phyloP scores from a whole-genome alignment of 30 jellyfish, hydroid and myxozoan species.

The Morbakka virulenta region DNA sequence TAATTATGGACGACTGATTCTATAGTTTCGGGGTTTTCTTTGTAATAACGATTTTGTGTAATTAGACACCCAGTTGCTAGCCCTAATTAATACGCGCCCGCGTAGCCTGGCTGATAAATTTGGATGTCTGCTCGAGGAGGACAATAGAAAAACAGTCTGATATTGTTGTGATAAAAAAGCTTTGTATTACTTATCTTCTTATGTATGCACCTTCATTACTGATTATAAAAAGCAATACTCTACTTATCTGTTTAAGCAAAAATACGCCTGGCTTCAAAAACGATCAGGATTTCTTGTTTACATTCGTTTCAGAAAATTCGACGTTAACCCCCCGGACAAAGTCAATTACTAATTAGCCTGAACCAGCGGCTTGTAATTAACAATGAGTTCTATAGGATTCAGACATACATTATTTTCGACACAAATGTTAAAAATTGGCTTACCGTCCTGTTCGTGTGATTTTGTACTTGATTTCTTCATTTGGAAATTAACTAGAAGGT shows the following conservation, averaged over 20 bases:
- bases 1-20: not conserved
- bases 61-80: conserved; percentile 85
- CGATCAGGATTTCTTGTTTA: too few species aligned
- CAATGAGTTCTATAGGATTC: conserved; percentile 78
- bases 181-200: too few species aligned
- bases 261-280: too few species aligned
- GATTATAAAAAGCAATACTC: too few species aligned
- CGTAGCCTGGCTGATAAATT: conserved; percentile 14
- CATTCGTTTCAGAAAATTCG: too few species aligned
- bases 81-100: conserved; percentile 90
- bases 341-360: not conserved
- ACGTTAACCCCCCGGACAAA: not conserved
- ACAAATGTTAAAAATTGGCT: conserved; percentile 86
- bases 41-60: conserved; percentile 22
- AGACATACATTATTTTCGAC: conserved; percentile 78
- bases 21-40: not conserved
- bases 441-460: conserved; percentile 1
- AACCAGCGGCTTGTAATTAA: conserved; percentile 60
- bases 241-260: too few species aligned
- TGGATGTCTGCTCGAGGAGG: not conserved
- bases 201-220: too few species aligned
- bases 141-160: too few species aligned
- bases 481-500: not conserved
- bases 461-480: not conserved
- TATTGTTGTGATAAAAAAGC: too few species aligned